Conservation (phyloP, 2,797 vertebrate species). For the Aulostomus chinensis region DNA sequence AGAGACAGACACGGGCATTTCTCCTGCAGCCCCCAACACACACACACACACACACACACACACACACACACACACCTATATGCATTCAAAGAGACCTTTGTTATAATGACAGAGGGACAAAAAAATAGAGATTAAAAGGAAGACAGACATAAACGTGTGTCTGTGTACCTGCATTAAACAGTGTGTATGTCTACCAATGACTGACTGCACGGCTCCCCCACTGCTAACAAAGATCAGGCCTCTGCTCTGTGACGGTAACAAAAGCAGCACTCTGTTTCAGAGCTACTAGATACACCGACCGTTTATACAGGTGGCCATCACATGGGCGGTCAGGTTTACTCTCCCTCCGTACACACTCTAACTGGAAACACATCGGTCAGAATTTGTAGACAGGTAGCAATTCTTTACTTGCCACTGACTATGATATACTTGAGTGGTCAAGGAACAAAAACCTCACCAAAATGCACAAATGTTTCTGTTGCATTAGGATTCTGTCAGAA, state of each 20-base stretch:
- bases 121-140: too few species aligned
- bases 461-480: neutral
- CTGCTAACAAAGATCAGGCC: conserved; percentile 48
- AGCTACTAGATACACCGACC: conserved; percentile 26
- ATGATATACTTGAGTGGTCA: too few species aligned
- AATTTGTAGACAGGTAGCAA: conserved; percentile 1
- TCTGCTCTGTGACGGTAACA: conserved; percentile 50
- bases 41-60: conserved; percentile 10
- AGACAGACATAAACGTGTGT: neutral
- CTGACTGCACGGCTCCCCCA: conserved; percentile 42
- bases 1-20: conserved; percentile 20
- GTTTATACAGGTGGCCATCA: conserved; percentile 79
- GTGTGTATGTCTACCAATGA: conserved; percentile 25
- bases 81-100: too few species aligned
- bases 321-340: conserved; percentile 40
- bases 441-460: too few species aligned
- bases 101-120: too few species aligned
- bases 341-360: conserved; percentile 3
- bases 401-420: conserved; percentile 2
- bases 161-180: conserved; percentile 13
- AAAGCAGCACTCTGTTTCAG: conserved; percentile 51
- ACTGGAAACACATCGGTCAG: conserved; percentile 15
- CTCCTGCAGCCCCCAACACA: conserved; percentile 2
- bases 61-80: too few species aligned
- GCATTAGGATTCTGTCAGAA: neutral